phyloP scores from a whole-genome alignment of 1,140 invertebrate species.

The Andrena cerasifolii region DNA sequence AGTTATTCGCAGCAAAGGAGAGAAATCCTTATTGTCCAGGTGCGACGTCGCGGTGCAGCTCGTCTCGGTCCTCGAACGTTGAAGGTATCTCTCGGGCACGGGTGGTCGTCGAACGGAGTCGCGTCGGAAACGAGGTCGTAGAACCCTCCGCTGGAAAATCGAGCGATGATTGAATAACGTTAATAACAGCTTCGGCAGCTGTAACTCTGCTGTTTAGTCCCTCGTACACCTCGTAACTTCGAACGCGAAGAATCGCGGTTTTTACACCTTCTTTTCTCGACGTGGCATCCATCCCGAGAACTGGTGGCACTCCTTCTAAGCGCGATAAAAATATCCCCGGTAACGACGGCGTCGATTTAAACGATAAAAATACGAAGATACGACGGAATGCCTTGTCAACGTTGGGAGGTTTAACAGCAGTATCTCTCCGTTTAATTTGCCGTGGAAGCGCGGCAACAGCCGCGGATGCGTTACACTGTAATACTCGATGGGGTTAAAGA shows the following conservation, averaged over 20 bases:
- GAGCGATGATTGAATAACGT: constrained; percentile 72
- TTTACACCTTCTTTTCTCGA: constrained; percentile 15
- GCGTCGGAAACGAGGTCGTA: not conserved
- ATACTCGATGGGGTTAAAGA: constrained; percentile 33
- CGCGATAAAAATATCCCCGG: constrained; percentile 24
- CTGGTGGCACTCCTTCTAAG: constrained; percentile 27
- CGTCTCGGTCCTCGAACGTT: not conserved
- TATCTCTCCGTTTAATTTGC: constrained; percentile 43
- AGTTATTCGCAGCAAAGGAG: constrained; percentile 14
- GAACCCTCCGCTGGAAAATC: constrained; percentile 28
- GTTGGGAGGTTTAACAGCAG: constrained; percentile 37
- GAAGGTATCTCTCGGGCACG: not conserved
- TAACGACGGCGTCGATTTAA: constrained; percentile 29
- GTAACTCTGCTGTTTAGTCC: constrained; percentile 43
- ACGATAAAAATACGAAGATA: constrained; percentile 9
- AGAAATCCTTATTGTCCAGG: constrained; percentile 4
- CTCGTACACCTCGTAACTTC: constrained; percentile 25
- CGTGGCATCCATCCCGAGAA: constrained; percentile 3
- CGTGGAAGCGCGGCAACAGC: constrained; percentile 6
- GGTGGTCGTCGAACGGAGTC: constrained; percentile 29
- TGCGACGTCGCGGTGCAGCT: not conserved
- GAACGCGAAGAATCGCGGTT: constrained; percentile 19
- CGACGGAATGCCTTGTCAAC: constrained; percentile 21
- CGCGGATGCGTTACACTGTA: constrained; percentile 29
- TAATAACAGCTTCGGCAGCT: constrained; percentile 68